Conservation (phyloP, 2,113 vertebrate species). For the Cettia cetti region DNA sequence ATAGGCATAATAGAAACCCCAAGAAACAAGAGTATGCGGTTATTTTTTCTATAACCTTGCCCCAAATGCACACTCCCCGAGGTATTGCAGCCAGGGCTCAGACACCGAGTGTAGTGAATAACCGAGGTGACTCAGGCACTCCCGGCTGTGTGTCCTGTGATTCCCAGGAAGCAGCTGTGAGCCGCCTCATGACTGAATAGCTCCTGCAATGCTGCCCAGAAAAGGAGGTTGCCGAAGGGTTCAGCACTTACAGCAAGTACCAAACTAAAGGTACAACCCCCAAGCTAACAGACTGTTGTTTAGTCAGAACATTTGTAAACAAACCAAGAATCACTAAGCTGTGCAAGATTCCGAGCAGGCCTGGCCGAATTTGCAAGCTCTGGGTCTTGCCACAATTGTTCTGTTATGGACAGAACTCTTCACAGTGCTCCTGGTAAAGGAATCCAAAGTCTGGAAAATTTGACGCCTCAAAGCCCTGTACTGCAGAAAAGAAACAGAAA, state of each 20-base stretch:
- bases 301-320: background rate
- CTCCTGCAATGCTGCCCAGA: background rate
- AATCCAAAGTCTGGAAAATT: background rate
- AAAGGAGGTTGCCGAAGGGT: background rate
- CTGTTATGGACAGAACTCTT: background rate
- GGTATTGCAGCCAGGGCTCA: background rate
- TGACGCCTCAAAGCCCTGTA: background rate
- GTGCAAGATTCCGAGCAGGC: background rate
- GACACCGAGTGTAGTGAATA: background rate
- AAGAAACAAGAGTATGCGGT: background rate
- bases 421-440: background rate
- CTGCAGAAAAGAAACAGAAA: background rate
- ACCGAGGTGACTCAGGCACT: background rate
- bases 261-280: background rate
- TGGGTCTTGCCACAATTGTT: background rate
- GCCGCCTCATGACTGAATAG: background rate
- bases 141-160: background rate
- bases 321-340: background rate
- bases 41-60: background rate
- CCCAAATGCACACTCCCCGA: background rate
- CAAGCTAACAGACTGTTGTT: background rate
- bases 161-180: background rate
- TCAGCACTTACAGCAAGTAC: background rate
- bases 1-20: background rate
- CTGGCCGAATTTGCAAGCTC: background rate